Evolutionary conservation across 2,113 vertebrate genomes (phyloP), one percentile per base, ranked within the genome.

Genomic region (Nymphicus hollandicus): DNA sequence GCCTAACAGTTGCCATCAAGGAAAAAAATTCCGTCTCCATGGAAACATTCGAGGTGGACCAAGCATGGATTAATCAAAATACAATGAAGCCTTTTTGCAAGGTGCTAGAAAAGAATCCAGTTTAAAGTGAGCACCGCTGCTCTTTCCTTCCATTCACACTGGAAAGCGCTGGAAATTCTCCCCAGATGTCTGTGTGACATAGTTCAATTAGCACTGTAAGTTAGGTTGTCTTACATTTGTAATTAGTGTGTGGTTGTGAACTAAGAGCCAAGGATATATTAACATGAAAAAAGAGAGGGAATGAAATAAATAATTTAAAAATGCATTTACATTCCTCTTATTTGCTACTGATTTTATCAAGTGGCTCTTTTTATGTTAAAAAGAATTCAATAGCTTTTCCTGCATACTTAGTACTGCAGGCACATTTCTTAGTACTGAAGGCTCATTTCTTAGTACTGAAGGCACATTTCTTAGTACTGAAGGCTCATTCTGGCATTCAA

Each of bases 31-130:
- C 91, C 41, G 98, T 98, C 98, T 97, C 98, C 96, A 98, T 98
- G 98, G 98, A 96, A 97, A 98, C 97, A 89, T 96, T 94, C n/a
- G 56, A 97, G 97, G 95, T 98, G 97, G 98, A 98, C 98, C 96
- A 98, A 98, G 97, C 97, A 97, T 97, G 96, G 97, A 98, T 98
- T 98, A 98, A 98, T 98, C 97, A 98, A 98, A 98, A 98, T 97
- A 98, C 97, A 98, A 98, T 97, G 97, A 98, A 98, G 98, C 89
- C 94, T 98, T 98, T 98, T 97, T 98, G 97, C 53, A 95, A 97
- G 97, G 95, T 98, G 95, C 81, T 81, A 94, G 89, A 91, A 95
- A 96, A 89, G 96, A 97, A 95, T 90, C 88, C 83, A 91, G 81
- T 98, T 96, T 97, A 95, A 97, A 96, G 66, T 92, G 89, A 97